phyloP scores from a whole-genome alignment of 1,140 invertebrate species.

The Drosophila mojavensis region DNA sequence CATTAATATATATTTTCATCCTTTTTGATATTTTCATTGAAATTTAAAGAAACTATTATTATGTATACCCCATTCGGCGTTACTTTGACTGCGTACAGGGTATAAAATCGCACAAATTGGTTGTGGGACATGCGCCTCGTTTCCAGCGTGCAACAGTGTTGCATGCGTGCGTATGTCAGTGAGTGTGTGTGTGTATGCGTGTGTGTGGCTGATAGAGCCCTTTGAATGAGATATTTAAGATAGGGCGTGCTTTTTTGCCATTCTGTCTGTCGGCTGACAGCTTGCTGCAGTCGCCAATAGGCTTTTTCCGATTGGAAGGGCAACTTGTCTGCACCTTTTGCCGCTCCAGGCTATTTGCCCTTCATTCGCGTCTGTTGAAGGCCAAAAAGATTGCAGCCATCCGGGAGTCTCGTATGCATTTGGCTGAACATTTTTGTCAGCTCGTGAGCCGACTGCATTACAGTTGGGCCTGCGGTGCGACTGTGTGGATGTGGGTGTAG shows the following conservation, averaged over 20 bases:
- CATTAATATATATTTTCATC: background rate
- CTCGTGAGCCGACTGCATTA: constrained; percentile 16
- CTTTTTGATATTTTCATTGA: background rate
- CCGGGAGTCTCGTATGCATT: constrained; percentile 15
- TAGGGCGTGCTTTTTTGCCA: background rate
- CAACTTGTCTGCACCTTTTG: background rate
- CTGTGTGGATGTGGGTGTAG: background rate
- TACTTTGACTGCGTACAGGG: background rate
- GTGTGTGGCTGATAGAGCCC: background rate
- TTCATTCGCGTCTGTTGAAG: constrained; percentile 7
- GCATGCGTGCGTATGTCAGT: background rate
- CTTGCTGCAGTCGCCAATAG: constrained; percentile 3
- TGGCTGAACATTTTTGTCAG: constrained; percentile 3
- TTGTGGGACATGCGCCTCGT: constrained; percentile 12
- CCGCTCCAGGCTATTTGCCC: background rate
- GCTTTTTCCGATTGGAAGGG: constrained; percentile 5
- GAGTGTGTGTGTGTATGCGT: background rate
- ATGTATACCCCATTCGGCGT: background rate
- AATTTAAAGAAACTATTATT: background rate
- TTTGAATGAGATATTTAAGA: constrained; percentile 8
- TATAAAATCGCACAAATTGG: constrained; percentile 28
- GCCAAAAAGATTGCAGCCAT: constrained; percentile 17
- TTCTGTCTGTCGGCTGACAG: background rate
- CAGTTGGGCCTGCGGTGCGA: background rate
- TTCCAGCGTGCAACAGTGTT: constrained; percentile 24